These are phyloP conservation scores for Salvelinus alpinus DNA, from an alignment of 2,113 vertebrate species.

Conservation along the genomic window DNA sequence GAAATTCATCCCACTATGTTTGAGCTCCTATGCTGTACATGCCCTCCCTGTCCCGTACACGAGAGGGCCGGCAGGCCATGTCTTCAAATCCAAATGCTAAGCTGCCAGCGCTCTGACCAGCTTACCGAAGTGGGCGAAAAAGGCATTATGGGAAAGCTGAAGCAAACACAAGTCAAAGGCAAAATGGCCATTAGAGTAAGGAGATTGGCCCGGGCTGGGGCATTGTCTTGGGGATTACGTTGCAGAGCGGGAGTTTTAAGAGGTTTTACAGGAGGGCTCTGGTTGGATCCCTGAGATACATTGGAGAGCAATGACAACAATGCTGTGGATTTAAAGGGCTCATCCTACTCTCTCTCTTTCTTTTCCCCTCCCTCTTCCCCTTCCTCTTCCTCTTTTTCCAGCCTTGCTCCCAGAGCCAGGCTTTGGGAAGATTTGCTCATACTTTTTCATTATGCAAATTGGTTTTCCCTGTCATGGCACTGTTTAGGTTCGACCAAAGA, in stretches of 20 bases:
- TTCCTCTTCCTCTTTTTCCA: slow-evolving; percentile 17
- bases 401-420: slow-evolving; percentile 31
- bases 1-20: slow-evolving; percentile 21
- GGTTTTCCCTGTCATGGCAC: slow-evolving; percentile 43
- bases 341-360: slow-evolving; percentile 22
- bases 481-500: slow-evolving; percentile 33
- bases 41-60: neutral
- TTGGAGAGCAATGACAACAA: slow-evolving; percentile 22
- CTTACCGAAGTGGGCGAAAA: slow-evolving; percentile 15
- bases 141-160: slow-evolving; percentile 20
- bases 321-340: slow-evolving; percentile 47
- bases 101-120: slow-evolving; percentile 12
- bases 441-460: slow-evolving; percentile 68
- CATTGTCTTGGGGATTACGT: slow-evolving; percentile 48
- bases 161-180: slow-evolving; percentile 11
- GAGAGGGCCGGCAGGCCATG: neutral
- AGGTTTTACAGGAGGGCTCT: slow-evolving; percentile 46
- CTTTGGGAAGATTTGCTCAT: slow-evolving; percentile 60
- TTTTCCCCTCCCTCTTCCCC: slow-evolving; percentile 6
- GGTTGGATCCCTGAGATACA: slow-evolving; percentile 27
- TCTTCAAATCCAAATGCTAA: slow-evolving; percentile 2
- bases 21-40: neutral
- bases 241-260: slow-evolving; percentile 42
- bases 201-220: slow-evolving; percentile 21
- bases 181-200: slow-evolving; percentile 34